Evolutionary conservation across 2,888 invertebrate genomes (phyloP), one percentile per base, ranked within the genome.

Genomic region (Melolontha melolontha): DNA sequence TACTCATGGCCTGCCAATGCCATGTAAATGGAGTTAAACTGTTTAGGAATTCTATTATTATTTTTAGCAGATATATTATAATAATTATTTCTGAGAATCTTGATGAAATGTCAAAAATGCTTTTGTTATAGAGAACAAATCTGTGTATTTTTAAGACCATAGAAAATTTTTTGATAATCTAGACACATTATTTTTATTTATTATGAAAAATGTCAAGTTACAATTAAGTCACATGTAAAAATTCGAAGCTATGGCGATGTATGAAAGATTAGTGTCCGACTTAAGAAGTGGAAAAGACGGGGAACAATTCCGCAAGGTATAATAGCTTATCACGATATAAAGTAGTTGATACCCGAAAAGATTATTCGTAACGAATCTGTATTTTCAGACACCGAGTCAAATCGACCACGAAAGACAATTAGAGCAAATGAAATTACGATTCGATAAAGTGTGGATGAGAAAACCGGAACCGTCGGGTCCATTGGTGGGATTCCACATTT

Each of bases 401-500:
- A n/a, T 42, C 2, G 75, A 77, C 10, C 85, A 85, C 70, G 73
- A 75, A 2, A 76, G 80, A 1, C 75, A 87, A 67, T 78, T 90
- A 70, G 85, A 85, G 16, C 85, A 85, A 75, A 82, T 88, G 54
- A 86, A 84, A 74, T 84, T 84, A 59, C 87, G 88, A 5, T 90
- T 90, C 76, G 83, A 84, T 65, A 82, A 83, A 67, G 84, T 84
- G 77, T 90, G 87, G 85, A 83, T 85, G 0, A 71, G 75, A 16
- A 82, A 79, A 50, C 73, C 79, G 0, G 75, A 76, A 10, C 27
- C 71, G 4, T 69, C 67, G 0, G 69, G 70, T 6, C 75, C 74
- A 77, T 77, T 75, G 39, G 80, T 87, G 14, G 92, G 94, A 73
- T 91, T 91, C 77, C 90, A 92, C 63, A 85, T 89, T 65, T 82